A percentile compares a stretch with the other conserved stretches of the same genome.
Conservation (phyloP, 2,888 invertebrate genomes). For the Sympetrum striolatum region DNA sequence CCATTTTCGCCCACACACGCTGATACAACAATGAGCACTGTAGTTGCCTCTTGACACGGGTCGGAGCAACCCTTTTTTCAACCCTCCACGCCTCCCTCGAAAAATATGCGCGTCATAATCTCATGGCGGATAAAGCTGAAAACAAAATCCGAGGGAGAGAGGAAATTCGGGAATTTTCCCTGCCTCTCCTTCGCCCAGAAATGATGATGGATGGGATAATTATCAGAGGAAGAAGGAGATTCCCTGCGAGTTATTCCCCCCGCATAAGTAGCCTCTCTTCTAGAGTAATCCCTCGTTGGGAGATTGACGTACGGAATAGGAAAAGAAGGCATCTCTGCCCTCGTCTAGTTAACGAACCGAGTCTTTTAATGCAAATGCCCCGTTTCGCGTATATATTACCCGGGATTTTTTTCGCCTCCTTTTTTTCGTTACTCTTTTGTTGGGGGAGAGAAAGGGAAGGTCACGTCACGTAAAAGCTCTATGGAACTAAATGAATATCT, state of each 20-base stretch:
- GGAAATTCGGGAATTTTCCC: background rate
- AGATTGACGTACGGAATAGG: background rate
- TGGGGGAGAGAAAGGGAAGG: background rate
- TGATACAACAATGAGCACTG: background rate
- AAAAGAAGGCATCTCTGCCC: background rate
- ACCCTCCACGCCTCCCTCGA: background rate
- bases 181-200: background rate
- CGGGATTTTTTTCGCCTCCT: background rate
- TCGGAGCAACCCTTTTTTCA: background rate
- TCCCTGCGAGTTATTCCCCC: background rate
- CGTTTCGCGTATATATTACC: background rate
- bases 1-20: conserved; percentile 15
- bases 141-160: background rate
- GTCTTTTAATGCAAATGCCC: background rate
- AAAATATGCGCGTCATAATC: background rate
- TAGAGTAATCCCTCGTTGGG: background rate
- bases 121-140: background rate
- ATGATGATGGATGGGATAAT: conserved; percentile 34
- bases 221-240: background rate
- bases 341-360: background rate
- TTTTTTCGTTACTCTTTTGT: no score
- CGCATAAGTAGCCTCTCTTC: background rate
- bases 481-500: background rate
- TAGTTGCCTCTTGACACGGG: background rate
- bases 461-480: background rate